Base-by-base conservation (phyloP, 2,113 vertebrate genomes). In the Gymnogyps californianus region DNA sequence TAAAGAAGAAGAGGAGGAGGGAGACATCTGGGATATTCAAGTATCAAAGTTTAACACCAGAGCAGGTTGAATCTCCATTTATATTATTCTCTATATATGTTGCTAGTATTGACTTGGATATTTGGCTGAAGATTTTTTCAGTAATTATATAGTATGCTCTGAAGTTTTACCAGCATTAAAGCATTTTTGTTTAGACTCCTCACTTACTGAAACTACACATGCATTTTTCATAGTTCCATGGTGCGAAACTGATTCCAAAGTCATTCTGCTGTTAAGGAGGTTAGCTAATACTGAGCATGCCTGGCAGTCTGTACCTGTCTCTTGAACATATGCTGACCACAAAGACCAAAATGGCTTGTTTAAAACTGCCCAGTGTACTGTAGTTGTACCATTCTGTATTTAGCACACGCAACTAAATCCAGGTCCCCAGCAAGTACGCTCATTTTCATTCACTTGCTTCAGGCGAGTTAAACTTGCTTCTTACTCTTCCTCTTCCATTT, bases 1-100 rank as follows among this genome's bases (percentile, higher is more conserved):
- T 97, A 98, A 98, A 98, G 98, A 98, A 98, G 98, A 98, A 94
- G 98, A 98, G 97, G 98, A 98, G 97, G 98, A 98, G 98, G 98
- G 96, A 97, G 97, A 98, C 98, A 98, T 98, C 98, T 92, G 98
- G 98, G 97, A 98, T 98, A 98, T 98, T 96, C 98, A 98, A 94
- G 97, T 98, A 98, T 98, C 98, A 98, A 97, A 98, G 98, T 98
- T 97, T 98, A 98, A 98, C 98, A 98, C 98, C 98, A 98, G 98
- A 98, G 98, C 98, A 99, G 99, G 99, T 99, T 82, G 96, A 97
- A 44, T 98, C 96, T 98, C 95, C 77, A 91, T 98, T 97, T 97
- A 93, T 96, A 95, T 96, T 98, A 51, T 98, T 97, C 92, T 98
- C 57, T 97, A 2, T 94, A 42, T 95, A 32, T 93, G 69, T 95